Evolutionary conservation across 1,140 invertebrate species (phyloP).

Genomic region (Diabrotica undecimpunctata): DNA sequence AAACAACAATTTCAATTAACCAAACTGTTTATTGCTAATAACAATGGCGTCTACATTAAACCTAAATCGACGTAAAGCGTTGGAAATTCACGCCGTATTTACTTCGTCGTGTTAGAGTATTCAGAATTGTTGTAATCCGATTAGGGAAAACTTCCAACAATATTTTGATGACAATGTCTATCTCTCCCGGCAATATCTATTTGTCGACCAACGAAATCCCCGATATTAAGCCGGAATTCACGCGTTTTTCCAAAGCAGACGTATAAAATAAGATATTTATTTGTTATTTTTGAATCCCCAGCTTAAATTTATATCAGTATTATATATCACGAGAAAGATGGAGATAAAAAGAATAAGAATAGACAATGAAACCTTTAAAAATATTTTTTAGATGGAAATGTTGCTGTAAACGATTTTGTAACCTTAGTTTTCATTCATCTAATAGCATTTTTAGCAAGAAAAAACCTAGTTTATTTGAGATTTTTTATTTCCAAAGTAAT

Average conservation of each 20-base stretch:
- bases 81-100: constrained; percentile 4
- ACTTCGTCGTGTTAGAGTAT: background rate
- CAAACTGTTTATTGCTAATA: background rate
- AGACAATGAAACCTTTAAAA: too few species aligned
- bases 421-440: too few species aligned
- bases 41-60: background rate
- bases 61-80: background rate
- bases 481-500: too few species aligned
- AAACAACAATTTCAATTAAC: background rate
- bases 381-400: too few species aligned
- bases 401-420: too few species aligned
- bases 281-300: too few species aligned
- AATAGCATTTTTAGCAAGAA: too few species aligned
- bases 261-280: background rate
- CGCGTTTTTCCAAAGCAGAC: background rate
- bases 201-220: constrained; percentile 22
- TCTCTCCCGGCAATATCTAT: constrained; percentile 22
- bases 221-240: background rate
- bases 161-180: constrained; percentile 18
- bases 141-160: constrained; percentile 20
- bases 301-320: too few species aligned
- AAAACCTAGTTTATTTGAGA: too few species aligned
- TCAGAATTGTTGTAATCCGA: constrained; percentile 23
- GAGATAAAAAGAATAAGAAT: too few species aligned
- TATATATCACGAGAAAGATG: too few species aligned